These are phyloP conservation scores for Xanthia togata DNA, from an alignment of 2,888 invertebrate genomes.

Conservation along the genomic window DNA sequence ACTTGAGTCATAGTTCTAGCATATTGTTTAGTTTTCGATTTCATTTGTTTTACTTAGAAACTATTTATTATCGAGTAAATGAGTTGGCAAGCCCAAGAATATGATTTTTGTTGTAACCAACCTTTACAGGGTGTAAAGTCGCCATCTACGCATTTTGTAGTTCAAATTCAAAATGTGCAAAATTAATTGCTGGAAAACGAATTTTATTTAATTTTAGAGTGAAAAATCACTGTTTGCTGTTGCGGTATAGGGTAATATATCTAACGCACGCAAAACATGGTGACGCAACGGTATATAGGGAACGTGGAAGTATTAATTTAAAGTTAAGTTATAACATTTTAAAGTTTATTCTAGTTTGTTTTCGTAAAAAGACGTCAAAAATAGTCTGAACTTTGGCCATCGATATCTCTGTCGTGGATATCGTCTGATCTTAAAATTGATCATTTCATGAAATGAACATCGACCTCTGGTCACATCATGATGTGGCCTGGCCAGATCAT, in stretches of 20 bases:
- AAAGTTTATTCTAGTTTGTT: not conserved
- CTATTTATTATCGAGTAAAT: constrained; percentile 6
- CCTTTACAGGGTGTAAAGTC: not conserved
- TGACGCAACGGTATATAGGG: not conserved
- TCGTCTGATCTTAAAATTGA: too few relatives aligned
- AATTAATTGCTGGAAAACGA: not conserved
- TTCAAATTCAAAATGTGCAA: not conserved
- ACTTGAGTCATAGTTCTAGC: constrained; percentile 52
- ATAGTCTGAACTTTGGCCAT: not conserved
- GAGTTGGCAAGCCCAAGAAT: not conserved
- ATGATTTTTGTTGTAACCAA: constrained; percentile 5
- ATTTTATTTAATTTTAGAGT: not conserved
- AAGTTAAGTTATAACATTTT: too few relatives aligned
- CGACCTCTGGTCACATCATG: too few relatives aligned
- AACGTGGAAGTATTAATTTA: not conserved
- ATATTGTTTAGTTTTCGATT: constrained; percentile 55
- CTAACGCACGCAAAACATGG: not conserved
- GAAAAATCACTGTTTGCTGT: not conserved
- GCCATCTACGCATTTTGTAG: not conserved
- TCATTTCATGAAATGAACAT: too few relatives aligned
- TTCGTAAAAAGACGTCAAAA: too few relatives aligned
- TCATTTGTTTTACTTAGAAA: constrained; percentile 47
- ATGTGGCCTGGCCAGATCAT: too few relatives aligned
- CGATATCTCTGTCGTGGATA: too few relatives aligned
- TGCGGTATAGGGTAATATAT: not conserved